phyloP scores from a whole-genome alignment of 2,797 vertebrate species.

The Echeneis naucrates region DNA sequence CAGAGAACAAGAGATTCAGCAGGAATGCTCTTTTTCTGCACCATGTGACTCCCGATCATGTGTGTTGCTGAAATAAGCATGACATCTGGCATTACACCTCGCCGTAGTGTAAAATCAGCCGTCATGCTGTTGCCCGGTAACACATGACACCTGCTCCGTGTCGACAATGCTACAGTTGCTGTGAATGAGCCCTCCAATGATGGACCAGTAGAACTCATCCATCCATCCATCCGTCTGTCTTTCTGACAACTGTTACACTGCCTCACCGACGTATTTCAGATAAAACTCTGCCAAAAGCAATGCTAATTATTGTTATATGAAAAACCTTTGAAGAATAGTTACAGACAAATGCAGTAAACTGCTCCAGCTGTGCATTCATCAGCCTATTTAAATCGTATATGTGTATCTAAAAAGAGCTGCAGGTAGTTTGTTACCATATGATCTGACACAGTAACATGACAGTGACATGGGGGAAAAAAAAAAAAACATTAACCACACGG shows the following conservation, averaged over 20 bases:
- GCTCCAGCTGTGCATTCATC: neutral
- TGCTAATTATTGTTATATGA: neutral
- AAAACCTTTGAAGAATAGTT: neutral
- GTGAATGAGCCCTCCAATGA: conserved; percentile 34
- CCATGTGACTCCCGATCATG: conserved; percentile 4
- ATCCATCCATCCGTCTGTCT: conserved; percentile 13
- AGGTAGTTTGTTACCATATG: neutral
- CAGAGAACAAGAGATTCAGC: conserved; percentile 33
- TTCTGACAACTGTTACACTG: neutral
- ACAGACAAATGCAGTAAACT: neutral
- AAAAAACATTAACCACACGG: too few species aligned
- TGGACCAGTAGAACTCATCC: conserved; percentile 18
- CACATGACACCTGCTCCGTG: neutral
- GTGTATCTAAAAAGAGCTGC: neutral
- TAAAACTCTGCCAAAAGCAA: neutral
- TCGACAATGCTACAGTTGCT: conserved; percentile 17
- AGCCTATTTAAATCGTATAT: neutral
- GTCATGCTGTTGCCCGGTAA: conserved; percentile 34
- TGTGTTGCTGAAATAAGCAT: conserved; percentile 35
- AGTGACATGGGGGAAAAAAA: too few species aligned
- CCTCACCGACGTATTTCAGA: neutral
- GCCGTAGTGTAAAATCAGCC: conserved; percentile 40
- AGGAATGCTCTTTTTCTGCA: conserved; percentile 46
- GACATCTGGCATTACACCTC: conserved; percentile 45
- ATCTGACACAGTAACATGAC: neutral